A percentile compares a stretch with the other conserved stretches of the same genome.
phyloP scores from a whole-genome alignment of 2,888 invertebrate species.

The Drosophila kambysellisi region DNA sequence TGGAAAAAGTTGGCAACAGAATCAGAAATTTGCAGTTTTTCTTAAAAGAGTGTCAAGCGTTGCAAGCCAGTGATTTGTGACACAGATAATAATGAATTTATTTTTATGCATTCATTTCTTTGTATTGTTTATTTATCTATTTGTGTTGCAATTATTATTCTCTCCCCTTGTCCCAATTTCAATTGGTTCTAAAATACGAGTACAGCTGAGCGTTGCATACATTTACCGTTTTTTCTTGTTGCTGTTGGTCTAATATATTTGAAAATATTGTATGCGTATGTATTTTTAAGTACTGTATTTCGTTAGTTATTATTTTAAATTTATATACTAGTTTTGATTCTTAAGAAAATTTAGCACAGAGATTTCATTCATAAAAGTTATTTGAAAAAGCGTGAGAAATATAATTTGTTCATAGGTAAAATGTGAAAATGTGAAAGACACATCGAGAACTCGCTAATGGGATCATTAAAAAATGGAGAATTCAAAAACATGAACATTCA shows the following conservation, averaged over 20 bases:
- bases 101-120: slow-evolving; percentile 53
- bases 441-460: slow-evolving; percentile 31
- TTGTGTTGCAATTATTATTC: slow-evolving; percentile 8
- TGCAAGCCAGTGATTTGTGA: slow-evolving; percentile 52
- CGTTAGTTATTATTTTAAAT: slow-evolving; percentile 35
- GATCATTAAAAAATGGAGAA: slow-evolving; percentile 7
- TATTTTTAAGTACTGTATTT: slow-evolving; percentile 51
- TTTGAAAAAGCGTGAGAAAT: slow-evolving; percentile 38
- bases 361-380: slow-evolving; percentile 44
- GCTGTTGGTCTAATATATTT: slow-evolving; percentile 30
- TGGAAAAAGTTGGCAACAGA: slow-evolving; percentile 3
- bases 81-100: slow-evolving; percentile 29
- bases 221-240: slow-evolving; percentile 17
- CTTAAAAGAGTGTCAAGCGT: slow-evolving; percentile 65
- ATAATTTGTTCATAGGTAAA: slow-evolving; percentile 7
- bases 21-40: slow-evolving; percentile 13
- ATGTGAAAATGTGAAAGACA: slow-evolving; percentile 11
- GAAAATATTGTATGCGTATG: slow-evolving; percentile 32
- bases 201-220: slow-evolving; percentile 57
- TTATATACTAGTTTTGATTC: slow-evolving; percentile 70
- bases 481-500: slow-evolving; percentile 9
- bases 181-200: slow-evolving; percentile 60
- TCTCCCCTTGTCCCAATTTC: slow-evolving; percentile 33
- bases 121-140: slow-evolving; percentile 35
- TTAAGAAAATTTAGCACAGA: slow-evolving; percentile 75